Conservation (phyloP, 2,888 invertebrate species). For the Leucoptera coffeella region DNA sequence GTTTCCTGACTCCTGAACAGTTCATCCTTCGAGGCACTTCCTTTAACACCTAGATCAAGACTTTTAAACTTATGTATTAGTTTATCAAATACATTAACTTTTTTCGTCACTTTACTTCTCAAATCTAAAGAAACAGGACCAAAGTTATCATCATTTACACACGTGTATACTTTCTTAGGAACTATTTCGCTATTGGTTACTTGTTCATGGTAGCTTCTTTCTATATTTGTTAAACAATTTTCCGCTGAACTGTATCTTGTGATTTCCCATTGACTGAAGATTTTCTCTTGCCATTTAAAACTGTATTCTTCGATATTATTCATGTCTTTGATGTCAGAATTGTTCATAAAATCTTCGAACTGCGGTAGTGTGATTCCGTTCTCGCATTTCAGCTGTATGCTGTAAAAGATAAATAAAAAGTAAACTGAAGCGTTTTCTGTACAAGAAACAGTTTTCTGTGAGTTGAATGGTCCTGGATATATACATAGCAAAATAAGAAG, state of each 20-base stretch:
- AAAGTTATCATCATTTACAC: constrained; percentile 52
- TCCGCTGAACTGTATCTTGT: constrained; percentile 52
- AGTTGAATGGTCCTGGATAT: neutral
- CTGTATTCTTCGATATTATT: constrained; percentile 21
- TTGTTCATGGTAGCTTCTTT: constrained; percentile 24
- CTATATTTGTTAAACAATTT: constrained; percentile 58
- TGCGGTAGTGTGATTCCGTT: constrained; percentile 25
- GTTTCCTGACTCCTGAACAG: constrained; percentile 24
- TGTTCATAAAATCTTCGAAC: constrained; percentile 23
- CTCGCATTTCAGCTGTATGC: constrained; percentile 26
- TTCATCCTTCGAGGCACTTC: constrained; percentile 17
- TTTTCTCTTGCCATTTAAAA: constrained; percentile 70
- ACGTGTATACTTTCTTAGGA: constrained; percentile 44
- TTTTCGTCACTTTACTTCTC: constrained; percentile 13
- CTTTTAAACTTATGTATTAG: constrained; percentile 9
- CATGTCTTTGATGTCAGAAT: no score
- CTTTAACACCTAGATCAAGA: no score
- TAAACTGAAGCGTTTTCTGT: neutral
- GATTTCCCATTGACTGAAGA: constrained; percentile 56
- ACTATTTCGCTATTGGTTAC: constrained; percentile 18
- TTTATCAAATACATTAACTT: constrained; percentile 14
- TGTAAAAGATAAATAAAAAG: constrained; percentile 11
- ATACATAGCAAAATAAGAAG: neutral
- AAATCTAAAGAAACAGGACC: constrained; percentile 19
- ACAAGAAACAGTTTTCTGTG: neutral